A percentile compares a stretch with the other conserved stretches of the same genome.
phyloP scores from a whole-genome alignment of 2,797 vertebrate genomes.

The Myotis daubentonii region DNA sequence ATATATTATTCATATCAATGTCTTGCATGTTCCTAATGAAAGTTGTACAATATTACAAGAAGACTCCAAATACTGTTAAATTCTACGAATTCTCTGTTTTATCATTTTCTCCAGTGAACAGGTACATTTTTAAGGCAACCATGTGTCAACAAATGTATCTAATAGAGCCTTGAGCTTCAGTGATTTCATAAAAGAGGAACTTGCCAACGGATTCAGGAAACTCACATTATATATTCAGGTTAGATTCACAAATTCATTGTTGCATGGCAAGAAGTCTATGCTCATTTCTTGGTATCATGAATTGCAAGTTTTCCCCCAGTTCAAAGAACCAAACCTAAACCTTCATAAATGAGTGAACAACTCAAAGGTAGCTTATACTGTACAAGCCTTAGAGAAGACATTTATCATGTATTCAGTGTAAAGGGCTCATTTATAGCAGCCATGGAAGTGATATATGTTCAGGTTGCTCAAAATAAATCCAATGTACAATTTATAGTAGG shows the following conservation, averaged over 20 bases:
- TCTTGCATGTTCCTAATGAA: slow-evolving; percentile 55
- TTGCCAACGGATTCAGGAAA: slow-evolving; percentile 75
- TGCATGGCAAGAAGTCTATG: slow-evolving; percentile 80
- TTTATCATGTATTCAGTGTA: slow-evolving; percentile 75
- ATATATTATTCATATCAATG: slow-evolving; percentile 49
- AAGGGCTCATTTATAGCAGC: slow-evolving; percentile 50
- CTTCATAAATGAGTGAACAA: slow-evolving; percentile 79
- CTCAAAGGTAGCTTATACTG: slow-evolving; percentile 79
- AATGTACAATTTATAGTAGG: background rate
- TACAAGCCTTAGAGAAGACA: slow-evolving; percentile 76
- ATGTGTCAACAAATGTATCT: slow-evolving; percentile 75
- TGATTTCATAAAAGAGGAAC: slow-evolving; percentile 74
- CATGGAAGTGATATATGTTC: slow-evolving; percentile 41
- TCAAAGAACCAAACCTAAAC: slow-evolving; percentile 79
- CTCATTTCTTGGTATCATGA: slow-evolving; percentile 80
- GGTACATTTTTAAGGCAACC: slow-evolving; percentile 76
- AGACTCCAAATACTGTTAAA: slow-evolving; percentile 61
- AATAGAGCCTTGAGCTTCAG: slow-evolving; percentile 72
- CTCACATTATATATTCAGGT: slow-evolving; percentile 81
- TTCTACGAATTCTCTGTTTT: slow-evolving; percentile 66
- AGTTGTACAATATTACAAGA: slow-evolving; percentile 56
- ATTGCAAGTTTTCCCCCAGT: slow-evolving; percentile 79
- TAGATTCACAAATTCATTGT: slow-evolving; percentile 78
- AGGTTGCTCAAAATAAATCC: slow-evolving; percentile 56
- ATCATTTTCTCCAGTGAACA: slow-evolving; percentile 74